Base-by-base conservation (phyloP, 2,113 vertebrate genomes). In the Perca fluviatilis region DNA sequence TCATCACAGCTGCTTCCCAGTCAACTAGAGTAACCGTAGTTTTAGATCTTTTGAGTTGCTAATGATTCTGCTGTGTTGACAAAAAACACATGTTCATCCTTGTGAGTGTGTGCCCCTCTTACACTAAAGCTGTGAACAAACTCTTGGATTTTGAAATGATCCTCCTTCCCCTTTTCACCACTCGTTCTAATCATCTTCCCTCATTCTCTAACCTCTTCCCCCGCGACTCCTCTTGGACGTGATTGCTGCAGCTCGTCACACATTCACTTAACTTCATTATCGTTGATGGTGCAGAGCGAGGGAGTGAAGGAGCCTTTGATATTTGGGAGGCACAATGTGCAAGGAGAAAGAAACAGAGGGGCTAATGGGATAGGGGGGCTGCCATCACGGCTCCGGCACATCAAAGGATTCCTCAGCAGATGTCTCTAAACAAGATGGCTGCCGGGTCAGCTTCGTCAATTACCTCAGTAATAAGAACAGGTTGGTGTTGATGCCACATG, bases 351-450 rank as follows among this genome's bases (percentile, higher is more conserved):
- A 81, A 72, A 84, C 80, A 81, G 76, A 69, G 84, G 51, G 71
- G 49, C 65, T 86, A 54, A 46, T 80, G 65, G 74, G 74, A 73
- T 50, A 58, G 70, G 83, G 80, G 77, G 70, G 57, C 67, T 77
- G 74, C 70, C 86, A 82, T 82, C 66, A 61, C 72, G 80, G 67
- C 76, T 79, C 36, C 69, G 78, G 51, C 68, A 90, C 89, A 72
- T 92, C 88, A 91, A 91, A 90, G 85, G 86, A 90, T 82, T 92
- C 88, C 84, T 80, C 33, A 88, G 86, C 87, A 90, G 92, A 91
- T 89, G 91, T 90, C 83, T 87, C 79, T 19, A 81, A 89, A 93
- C 88, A 92, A 92, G 87, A 90, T 92, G 90, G 87, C 86, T 84
- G 72, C 82, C 82, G 88, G 88, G 84, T 89, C 83, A 80, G 71